Percentiles rank a stretch among this genome's conserved stretches.
These are phyloP conservation scores for Subacronicta megacephala DNA, from an alignment of 2,888 invertebrate species.

Conservation along the genomic window DNA sequence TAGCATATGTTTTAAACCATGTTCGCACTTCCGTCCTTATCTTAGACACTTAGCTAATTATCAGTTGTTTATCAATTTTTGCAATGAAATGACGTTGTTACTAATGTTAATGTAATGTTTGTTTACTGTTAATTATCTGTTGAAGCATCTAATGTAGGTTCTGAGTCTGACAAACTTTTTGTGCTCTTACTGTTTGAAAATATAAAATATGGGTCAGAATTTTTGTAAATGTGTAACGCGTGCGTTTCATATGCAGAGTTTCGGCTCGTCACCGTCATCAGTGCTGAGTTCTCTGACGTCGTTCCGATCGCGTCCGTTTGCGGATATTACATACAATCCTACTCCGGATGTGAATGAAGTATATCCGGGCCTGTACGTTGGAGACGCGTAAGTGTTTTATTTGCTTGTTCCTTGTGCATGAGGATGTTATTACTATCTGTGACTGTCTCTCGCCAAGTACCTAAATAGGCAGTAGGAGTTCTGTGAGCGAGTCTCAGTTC, in stretches of 20 bases:
- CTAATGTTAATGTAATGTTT: slow-evolving; percentile 33
- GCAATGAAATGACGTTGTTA: slow-evolving; percentile 45
- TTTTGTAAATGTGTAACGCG: slow-evolving; percentile 68
- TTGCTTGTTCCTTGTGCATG: not conserved
- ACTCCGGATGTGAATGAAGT: slow-evolving; percentile 93
- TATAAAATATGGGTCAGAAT: slow-evolving; percentile 67
- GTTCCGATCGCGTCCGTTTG: slow-evolving; percentile 74
- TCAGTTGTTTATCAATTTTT: slow-evolving; percentile 51
- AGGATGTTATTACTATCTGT: not conserved
- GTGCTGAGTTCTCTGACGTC: slow-evolving; percentile 80
- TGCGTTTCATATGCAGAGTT: slow-evolving; percentile 75
- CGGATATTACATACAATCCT: slow-evolving; percentile 80
- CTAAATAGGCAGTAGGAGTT: too few species aligned
- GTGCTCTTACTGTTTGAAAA: slow-evolving; percentile 23
- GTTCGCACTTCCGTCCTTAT: slow-evolving; percentile 53
- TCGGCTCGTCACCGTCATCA: slow-evolving; percentile 78
- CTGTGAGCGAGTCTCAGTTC: too few species aligned
- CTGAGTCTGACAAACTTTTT: slow-evolving; percentile 46
- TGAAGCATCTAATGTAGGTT: slow-evolving; percentile 21
- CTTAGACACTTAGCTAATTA: slow-evolving; percentile 41
- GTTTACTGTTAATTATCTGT: slow-evolving; percentile 37
- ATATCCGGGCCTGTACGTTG: slow-evolving; percentile 93
- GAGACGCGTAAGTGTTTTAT: slow-evolving; percentile 91
- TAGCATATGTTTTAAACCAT: slow-evolving; percentile 22
- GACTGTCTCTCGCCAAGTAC: too few species aligned